These are phyloP conservation scores for Meteorus cinctellus DNA, from an alignment of 2,888 invertebrate genomes.

Conservation along the genomic window DNA sequence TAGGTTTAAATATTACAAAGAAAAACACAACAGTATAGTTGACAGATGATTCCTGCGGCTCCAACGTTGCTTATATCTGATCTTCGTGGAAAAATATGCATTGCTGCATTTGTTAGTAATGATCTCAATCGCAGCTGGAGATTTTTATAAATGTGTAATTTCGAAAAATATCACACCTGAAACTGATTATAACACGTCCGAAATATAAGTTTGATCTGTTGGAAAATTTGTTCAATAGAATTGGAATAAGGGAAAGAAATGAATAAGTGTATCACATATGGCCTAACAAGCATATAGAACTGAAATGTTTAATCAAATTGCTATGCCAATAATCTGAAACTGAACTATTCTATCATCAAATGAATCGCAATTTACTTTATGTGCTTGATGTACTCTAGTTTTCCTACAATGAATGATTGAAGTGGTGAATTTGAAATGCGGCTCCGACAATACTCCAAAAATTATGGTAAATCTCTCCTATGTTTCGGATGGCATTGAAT, in stretches of 20 bases:
- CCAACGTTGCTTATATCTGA: background rate
- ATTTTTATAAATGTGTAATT: background rate
- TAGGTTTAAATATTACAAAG: background rate
- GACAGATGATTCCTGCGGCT: background rate
- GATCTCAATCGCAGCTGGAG: slow-evolving; percentile 1
- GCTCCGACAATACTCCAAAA: slow-evolving; percentile 13
- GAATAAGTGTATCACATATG: background rate
- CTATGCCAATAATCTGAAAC: background rate
- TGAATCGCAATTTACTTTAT: background rate
- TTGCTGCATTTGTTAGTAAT: slow-evolving; percentile 1
- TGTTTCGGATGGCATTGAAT: background rate
- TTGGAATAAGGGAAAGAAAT: background rate
- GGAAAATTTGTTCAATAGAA: background rate
- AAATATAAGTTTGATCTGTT: background rate
- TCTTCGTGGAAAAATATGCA: background rate
- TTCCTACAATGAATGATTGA: background rate
- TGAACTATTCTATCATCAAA: background rate
- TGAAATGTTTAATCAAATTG: background rate
- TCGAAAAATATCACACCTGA: background rate
- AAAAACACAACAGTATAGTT: background rate
- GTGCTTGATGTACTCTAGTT: slow-evolving; percentile 1
- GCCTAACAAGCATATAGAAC: background rate
- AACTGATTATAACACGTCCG: background rate
- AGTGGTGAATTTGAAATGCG: background rate
- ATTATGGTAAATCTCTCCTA: background rate